Evolutionary conservation across 1,140 invertebrate species (phyloP), one percentile per base, ranked within the genome.

Genomic region (Trachymyrmex cornetzi): DNA sequence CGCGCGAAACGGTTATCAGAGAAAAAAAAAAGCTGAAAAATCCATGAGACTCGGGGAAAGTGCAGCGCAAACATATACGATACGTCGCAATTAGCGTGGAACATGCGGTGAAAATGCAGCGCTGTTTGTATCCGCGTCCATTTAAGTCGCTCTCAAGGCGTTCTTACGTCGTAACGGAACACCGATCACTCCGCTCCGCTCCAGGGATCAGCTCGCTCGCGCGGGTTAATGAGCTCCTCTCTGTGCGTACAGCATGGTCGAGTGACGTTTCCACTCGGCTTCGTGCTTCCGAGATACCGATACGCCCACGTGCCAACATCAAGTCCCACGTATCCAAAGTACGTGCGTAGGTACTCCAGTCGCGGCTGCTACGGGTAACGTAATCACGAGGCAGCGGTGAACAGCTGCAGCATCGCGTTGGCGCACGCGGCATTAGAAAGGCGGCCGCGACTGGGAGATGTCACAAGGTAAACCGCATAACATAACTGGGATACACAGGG

Each of bases 401-500:
- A 16, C 80, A 82, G 80, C 80, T 75, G 80, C 80, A 44, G 38
- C 30, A 12, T 14, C 55, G 80, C 80, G 80, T 74, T 81, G 79
- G 67, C 55, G 69, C 87, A 74, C 87, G 87, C 87, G 89, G 90
- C 88, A 91, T 94, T 95, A 94, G 94, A 95, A 95, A 95, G 94
- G 94, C 86, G 89, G 85, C 79, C 85, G 88, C 77, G 86, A 34
- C 75, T 67, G 71, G 91, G 93, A 94, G 94, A 94, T 94, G 93
- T 93, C 94, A 95, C 94, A 95, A 95, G 94, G 94, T 86, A 93
- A 95, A 95, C 94, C 91, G 91, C 93, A 95, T 94, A 50, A 90
- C 93, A 94, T 94, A 93, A 93, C 91, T 93, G n/a, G 87, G 71
- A 91, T 63, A 75, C 88, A 91, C 84, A 87, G 89, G 91, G 91